Evolutionary conservation across 2,113 vertebrate genomes (phyloP).

Genomic region (Chaetops frenatus): DNA sequence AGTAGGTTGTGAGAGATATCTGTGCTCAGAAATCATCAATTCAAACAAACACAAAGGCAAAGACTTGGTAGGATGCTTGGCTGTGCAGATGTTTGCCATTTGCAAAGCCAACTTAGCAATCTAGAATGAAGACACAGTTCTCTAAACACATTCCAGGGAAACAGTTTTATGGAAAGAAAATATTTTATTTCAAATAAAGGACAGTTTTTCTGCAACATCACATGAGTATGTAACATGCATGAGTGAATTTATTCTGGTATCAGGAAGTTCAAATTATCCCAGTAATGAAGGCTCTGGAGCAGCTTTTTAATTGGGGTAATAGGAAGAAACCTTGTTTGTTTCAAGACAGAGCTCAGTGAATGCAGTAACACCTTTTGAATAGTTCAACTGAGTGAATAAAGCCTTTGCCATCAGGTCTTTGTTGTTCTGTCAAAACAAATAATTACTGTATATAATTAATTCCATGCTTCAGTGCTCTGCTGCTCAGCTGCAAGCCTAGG

Average conservation of each 20-base stretch:
- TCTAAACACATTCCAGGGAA: background rate
- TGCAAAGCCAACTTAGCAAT: background rate
- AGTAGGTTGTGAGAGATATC: background rate
- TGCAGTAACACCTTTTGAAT: background rate
- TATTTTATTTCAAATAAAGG: background rate
- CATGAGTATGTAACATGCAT: background rate
- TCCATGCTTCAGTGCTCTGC: background rate
- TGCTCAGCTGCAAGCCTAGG: background rate
- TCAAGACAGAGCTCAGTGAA: background rate
- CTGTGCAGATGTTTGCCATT: background rate
- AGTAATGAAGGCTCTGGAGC: background rate
- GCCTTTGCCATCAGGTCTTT: background rate
- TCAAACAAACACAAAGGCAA: background rate
- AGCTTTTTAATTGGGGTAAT: background rate
- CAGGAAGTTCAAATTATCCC: background rate
- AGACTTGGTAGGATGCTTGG: background rate
- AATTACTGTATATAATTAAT: slow-evolving; percentile 20
- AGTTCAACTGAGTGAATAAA: background rate
- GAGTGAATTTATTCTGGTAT: background rate
- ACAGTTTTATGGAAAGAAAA: background rate
- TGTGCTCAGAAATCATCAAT: background rate
- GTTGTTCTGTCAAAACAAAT: background rate
- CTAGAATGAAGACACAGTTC: background rate
- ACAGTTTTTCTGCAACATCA: background rate
- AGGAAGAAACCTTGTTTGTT: background rate